Evolutionary conservation across 2,888 invertebrate species (phyloP).

Genomic region (Acanthosepion pharaonis): DNA sequence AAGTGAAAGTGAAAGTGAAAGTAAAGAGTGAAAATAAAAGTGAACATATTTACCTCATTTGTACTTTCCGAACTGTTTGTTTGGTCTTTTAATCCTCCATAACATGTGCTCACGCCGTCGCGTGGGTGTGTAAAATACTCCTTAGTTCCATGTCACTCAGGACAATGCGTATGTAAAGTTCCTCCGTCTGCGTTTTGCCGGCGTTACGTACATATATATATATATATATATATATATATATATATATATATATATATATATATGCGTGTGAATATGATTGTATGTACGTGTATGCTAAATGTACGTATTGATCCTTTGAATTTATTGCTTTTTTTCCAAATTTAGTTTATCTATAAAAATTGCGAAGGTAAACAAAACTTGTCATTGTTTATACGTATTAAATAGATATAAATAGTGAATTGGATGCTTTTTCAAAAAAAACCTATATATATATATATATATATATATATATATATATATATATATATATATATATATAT

Average conservation of each 20-base stretch:
- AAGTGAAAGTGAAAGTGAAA: background rate
- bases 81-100: background rate
- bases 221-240: no score
- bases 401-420: no score
- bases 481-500: no score
- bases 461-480: no score
- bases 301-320: background rate
- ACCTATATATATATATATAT: no score
- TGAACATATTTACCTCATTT: background rate
- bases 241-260: no score
- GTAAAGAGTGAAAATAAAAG: background rate
- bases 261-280: no score
- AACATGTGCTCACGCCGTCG: background rate
- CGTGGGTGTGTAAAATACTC: background rate
- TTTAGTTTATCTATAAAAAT: background rate
- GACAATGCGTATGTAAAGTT: background rate
- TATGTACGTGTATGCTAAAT: background rate
- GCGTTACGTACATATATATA: no score
- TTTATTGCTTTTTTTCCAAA: background rate
- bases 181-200: background rate
- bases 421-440: no score
- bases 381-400: background rate
- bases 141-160: background rate
- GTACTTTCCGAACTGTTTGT: background rate
- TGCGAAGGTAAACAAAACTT: background rate